Conservation (phyloP, 2,888 invertebrate genomes). For the Drosophila falleni region DNA sequence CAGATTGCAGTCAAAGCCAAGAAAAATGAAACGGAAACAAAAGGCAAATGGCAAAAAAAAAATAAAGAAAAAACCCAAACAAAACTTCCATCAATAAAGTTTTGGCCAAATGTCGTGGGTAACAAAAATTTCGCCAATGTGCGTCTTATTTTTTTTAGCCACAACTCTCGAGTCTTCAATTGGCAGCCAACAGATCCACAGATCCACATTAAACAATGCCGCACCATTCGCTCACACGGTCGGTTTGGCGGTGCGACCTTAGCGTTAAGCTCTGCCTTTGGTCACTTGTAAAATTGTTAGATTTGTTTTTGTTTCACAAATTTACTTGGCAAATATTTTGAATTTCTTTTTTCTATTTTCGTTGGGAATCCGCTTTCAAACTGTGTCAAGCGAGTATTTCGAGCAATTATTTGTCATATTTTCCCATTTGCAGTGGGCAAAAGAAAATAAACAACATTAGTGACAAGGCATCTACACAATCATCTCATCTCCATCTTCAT, state of each 20-base stretch:
- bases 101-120: slow-evolving; percentile 45
- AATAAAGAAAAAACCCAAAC: slow-evolving; percentile 17
- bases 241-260: slow-evolving; percentile 28
- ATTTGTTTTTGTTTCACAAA: slow-evolving; percentile 29
- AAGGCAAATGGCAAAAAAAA: slow-evolving; percentile 22
- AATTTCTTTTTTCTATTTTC: slow-evolving; percentile 45
- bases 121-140: slow-evolving; percentile 59
- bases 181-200: slow-evolving; percentile 22
- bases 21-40: slow-evolving; percentile 51
- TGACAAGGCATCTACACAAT: slow-evolving; percentile 63
- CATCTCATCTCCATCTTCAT: slow-evolving; percentile 40
- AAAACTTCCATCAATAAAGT: slow-evolving; percentile 54
- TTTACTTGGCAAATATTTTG: slow-evolving; percentile 45
- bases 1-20: slow-evolving; percentile 39
- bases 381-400: slow-evolving; percentile 78
- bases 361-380: slow-evolving; percentile 43
- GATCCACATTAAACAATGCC: slow-evolving; percentile 35
- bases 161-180: slow-evolving; percentile 21
- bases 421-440: slow-evolving; percentile 53
- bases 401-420: slow-evolving; percentile 77
- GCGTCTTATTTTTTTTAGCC: slow-evolving; percentile 32
- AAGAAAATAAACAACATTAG: slow-evolving; percentile 76
- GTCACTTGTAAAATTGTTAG: slow-evolving; percentile 50
- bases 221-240: slow-evolving; percentile 21
- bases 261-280: slow-evolving; percentile 35